Conservation (phyloP, 2,797 vertebrate genomes). For the Podargus strigoides region DNA sequence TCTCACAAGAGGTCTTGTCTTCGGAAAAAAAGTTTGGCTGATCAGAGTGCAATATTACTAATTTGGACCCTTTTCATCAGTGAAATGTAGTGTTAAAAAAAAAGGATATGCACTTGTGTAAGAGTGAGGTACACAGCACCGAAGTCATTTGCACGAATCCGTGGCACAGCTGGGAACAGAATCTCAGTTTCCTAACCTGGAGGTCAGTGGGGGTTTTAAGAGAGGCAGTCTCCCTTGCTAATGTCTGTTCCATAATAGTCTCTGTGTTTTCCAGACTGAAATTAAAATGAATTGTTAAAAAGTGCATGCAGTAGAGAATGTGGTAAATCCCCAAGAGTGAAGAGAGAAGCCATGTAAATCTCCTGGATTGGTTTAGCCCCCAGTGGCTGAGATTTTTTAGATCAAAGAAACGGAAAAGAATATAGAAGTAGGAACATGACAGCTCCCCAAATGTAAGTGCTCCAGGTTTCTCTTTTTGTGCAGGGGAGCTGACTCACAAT, state of each 20-base stretch:
- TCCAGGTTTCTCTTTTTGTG: slow-evolving; percentile 5
- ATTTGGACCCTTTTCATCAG: not conserved
- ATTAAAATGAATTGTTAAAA: not conserved
- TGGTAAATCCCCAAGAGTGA: not conserved
- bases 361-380: not conserved
- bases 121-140: not conserved
- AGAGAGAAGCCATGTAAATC: not conserved
- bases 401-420: slow-evolving; percentile 16
- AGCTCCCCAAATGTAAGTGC: not conserved
- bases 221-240: not conserved
- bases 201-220: not conserved
- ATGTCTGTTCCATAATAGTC: not conserved
- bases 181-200: not conserved
- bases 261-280: not conserved
- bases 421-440: not conserved
- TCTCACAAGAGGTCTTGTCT: not conserved
- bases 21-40: not conserved
- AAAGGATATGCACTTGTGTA: not conserved
- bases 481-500: not conserved
- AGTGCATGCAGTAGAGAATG: not conserved
- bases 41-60: not conserved
- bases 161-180: not conserved
- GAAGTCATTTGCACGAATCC: not conserved
- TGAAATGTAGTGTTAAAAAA: not conserved
- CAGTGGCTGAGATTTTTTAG: not conserved